A percentile compares a stretch with the other conserved stretches of the same genome.
These are phyloP conservation scores for Macroglossus sobrinus DNA, from an alignment of 2,113 vertebrate genomes.

Conservation along the genomic window DNA sequence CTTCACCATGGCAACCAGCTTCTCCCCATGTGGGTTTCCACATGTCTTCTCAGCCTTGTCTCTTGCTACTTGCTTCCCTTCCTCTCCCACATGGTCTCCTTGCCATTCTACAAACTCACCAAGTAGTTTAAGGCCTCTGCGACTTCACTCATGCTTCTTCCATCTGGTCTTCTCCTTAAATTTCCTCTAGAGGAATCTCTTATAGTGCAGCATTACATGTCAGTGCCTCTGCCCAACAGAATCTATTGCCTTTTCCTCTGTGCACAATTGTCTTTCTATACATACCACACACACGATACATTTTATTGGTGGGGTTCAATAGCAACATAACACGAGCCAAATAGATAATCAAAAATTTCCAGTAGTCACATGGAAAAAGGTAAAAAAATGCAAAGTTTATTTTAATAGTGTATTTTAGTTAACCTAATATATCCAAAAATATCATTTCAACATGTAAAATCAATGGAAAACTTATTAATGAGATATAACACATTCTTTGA, in stretches of 20 bases:
- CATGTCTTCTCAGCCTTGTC: not conserved
- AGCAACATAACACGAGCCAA: not conserved
- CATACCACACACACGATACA: no score
- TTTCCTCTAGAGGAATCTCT: not conserved
- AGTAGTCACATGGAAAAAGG: not conserved
- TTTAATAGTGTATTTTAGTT: not conserved
- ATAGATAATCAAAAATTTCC: not conserved
- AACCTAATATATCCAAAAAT: not conserved
- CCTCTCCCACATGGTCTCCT: not conserved
- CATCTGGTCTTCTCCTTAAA: not conserved
- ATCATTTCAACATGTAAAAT: not conserved
- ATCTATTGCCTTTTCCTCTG: not conserved
- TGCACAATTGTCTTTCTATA: not conserved
- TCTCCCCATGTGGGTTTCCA: not conserved
- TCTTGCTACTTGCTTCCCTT: not conserved
- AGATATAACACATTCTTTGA: not conserved
- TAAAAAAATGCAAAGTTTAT: not conserved
- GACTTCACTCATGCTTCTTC: not conserved
- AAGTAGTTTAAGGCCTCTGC: not conserved
- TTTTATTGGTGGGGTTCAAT: not conserved
- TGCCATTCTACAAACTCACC: not conserved
- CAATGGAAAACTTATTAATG: not conserved
- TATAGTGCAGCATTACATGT: not conserved
- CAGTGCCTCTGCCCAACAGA: not conserved
- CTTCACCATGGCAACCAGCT: not conserved